phyloP scores from a whole-genome alignment of 2,888 invertebrate species.

The Drosophila vallismaia region DNA sequence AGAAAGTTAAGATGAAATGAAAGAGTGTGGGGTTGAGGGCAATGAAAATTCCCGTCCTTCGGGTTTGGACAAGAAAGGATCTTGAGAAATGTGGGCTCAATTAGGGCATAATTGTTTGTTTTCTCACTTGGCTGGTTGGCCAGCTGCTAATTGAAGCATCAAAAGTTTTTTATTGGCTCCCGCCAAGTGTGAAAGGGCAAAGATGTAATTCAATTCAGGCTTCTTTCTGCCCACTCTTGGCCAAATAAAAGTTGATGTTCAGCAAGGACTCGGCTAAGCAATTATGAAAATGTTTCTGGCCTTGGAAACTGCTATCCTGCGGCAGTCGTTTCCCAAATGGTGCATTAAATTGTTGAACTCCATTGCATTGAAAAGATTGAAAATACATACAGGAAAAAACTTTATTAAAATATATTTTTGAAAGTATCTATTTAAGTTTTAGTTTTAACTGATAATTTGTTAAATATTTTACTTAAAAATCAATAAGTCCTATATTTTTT shows the following conservation, averaged over 20 bases:
- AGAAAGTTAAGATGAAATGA: conserved; percentile 34
- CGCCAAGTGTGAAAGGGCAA: conserved; percentile 46
- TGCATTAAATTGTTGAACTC: conserved; percentile 60
- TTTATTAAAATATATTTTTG: background rate
- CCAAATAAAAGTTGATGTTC: conserved; percentile 40
- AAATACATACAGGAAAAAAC: background rate
- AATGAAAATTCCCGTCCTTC: conserved; percentile 4
- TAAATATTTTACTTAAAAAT: background rate
- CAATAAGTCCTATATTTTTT: background rate
- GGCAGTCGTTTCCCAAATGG: conserved; percentile 54
- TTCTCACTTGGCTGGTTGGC: conserved; percentile 34
- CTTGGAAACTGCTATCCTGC: conserved; percentile 28
- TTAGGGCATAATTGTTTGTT: conserved; percentile 60
- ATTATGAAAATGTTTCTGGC: conserved; percentile 52
- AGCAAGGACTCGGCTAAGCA: conserved; percentile 30
- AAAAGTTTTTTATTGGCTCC: conserved; percentile 43
- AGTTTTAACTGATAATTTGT: background rate
- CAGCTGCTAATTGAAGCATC: conserved; percentile 57
- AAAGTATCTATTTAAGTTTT: background rate
- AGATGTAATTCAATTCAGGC: conserved; percentile 41
- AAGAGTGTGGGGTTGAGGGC: conserved; percentile 8
- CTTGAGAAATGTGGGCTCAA: conserved; percentile 53
- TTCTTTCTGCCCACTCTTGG: background rate
- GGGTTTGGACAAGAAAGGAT: conserved; percentile 24
- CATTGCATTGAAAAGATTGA: conserved; percentile 17